These are phyloP conservation scores for Dysidea cf. avara DNA, from an alignment of 37 sponge, comb jelly and placozoan species.

Conservation along the genomic window DNA sequence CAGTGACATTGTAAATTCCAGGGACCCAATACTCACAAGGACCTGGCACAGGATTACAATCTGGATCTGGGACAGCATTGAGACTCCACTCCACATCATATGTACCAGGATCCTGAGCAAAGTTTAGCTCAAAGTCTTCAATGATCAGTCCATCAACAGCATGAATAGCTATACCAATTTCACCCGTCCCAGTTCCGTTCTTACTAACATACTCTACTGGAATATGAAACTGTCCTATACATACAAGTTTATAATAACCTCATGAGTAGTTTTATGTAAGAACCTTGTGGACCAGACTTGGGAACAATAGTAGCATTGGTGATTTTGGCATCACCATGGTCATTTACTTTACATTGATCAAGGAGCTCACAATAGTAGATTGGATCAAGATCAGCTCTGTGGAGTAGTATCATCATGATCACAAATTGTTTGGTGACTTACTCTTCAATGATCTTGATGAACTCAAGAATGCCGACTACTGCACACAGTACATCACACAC, in stretches of 20 bases:
- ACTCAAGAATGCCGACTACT: conserved; percentile 73
- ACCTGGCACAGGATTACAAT: too few relatives aligned
- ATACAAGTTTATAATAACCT: too few relatives aligned
- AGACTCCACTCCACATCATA: conserved; percentile 34
- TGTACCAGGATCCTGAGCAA: conserved; percentile 42
- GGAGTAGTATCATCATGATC: too few relatives aligned
- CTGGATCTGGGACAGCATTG: too few relatives aligned
- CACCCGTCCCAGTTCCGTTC: conserved; percentile 88
- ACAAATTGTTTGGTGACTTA: conserved; percentile 43
- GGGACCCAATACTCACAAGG: conserved; percentile 85
- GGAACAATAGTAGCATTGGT: conserved; percentile 54
- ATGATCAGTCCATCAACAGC: conserved; percentile 77
- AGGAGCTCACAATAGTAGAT: conserved; percentile 89
- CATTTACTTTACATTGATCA: conserved; percentile 49
- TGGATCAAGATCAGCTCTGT: conserved; percentile 87
- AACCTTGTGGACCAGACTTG: conserved; percentile 59
- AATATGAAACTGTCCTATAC: conserved; percentile 54
- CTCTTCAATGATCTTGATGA: conserved; percentile 77
- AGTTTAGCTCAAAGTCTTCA: conserved; percentile 18
- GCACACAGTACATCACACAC: conserved; percentile 76
- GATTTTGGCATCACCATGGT: conserved; percentile 83
- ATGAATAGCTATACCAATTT: conserved; percentile 40
- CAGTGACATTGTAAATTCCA: conserved; percentile 74
- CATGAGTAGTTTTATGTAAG: too few relatives aligned
- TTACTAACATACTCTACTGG: conserved; percentile 30